Base-by-base conservation (phyloP, 2,888 invertebrate genomes). In the Lochmaea capreae region DNA sequence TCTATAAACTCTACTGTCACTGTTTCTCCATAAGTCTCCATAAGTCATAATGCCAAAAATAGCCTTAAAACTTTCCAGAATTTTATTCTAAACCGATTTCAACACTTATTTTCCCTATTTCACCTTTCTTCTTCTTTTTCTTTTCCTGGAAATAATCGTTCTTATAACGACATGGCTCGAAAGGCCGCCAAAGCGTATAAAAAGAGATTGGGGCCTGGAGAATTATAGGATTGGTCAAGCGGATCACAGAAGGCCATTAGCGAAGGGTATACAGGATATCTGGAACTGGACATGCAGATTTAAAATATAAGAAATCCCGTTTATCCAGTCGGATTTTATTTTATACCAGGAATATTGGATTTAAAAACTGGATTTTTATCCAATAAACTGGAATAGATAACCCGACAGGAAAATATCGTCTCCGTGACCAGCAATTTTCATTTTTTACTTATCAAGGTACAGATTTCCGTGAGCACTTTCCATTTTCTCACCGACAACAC, bases 201-300 rank as follows among this genome's bases (percentile, higher is more conserved):
- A 71, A 71, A 71, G 65, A 65, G 70, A 70, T 70, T 46, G 57
- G 54, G 54, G 49, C 57, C 57, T 42, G 42, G 22, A 71, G 70
- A 71, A 71, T 71, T 70, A 70, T 70, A 65, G 74, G 69, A 72
- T 75, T 72, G 72, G 68, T 75, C 75, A 66, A 62, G 72, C 72
- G 66, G 69, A 72, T 66, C 72, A 43, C 65, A 62, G 59, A 69
- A 72, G 70, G 67, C 70, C 75, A 72, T 72, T 75, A 72, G 69
- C 26, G 54, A 58, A 70, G 26, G 57, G n/a, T 65, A 57, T 42
- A 65, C 39, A 54, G 62, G 70, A 43, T 62, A 62, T 62, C 43
- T 42, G 66, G 57, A 63, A 42, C 65, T 46, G 65, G 65, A 71
- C 70, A 71, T 71, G 65, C 65, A 65, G 65, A 71, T 71, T 71